A percentile compares a stretch with the other conserved stretches of the same genome.
Evolutionary conservation across 2,797 vertebrate species (phyloP).

Genomic region (Thamnophis elegans): DNA sequence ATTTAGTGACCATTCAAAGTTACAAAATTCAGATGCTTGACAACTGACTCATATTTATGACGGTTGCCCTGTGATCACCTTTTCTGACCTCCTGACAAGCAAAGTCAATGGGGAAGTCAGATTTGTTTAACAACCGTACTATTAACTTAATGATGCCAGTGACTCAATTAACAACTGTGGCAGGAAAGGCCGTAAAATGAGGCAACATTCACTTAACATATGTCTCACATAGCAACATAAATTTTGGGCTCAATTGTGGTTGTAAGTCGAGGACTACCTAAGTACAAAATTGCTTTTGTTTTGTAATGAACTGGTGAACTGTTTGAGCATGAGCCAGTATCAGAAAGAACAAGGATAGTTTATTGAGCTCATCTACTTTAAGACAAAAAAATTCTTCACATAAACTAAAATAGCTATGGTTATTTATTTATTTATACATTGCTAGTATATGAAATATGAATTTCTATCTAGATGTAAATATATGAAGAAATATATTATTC

Average conservation of each 20-base stretch:
- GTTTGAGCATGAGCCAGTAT: neutral
- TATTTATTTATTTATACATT: neutral
- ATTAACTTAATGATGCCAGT: neutral
- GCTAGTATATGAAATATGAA: neutral
- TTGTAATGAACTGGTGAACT: neutral
- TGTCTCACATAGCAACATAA: neutral
- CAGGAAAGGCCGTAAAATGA: neutral
- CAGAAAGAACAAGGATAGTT: neutral
- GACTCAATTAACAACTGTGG: neutral
- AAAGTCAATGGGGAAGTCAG: neutral
- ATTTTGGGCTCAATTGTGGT: neutral
- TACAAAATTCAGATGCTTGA: neutral
- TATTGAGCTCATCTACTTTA: neutral
- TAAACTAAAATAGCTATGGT: neutral
- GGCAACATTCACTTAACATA: neutral
- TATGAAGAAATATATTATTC: slow-evolving; percentile 20
- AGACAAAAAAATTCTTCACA: neutral
- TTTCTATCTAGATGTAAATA: neutral
- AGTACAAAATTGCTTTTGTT: neutral
- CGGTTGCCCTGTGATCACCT: neutral
- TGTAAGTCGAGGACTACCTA: neutral
- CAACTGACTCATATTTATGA: neutral
- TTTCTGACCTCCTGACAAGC: neutral
- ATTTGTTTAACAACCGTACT: neutral
- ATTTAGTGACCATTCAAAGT: neutral